Evolutionary conservation across 2,797 vertebrate genomes (phyloP), one percentile per base, ranked within the genome.

Genomic region (Pseudomugil tenellus): DNA sequence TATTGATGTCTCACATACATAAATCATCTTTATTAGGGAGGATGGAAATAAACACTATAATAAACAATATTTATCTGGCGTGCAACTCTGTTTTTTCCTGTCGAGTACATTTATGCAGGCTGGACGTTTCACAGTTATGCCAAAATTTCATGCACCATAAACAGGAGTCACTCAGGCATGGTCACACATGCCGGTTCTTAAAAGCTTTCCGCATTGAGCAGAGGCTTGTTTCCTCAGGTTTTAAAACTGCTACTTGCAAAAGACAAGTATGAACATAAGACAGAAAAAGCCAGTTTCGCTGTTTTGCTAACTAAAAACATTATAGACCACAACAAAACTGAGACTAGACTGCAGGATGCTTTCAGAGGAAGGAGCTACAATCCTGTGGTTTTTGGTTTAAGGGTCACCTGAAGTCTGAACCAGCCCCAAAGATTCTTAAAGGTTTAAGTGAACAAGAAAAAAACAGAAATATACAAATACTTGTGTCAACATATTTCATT

Each of bases 321-420:
- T 21, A 25, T n/a, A 32, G 25, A 2, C 72, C 28, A 34, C 46
- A 46, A 3, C 74, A 59, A n/a, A 31, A 25, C 59, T 21, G 57
- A 43, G 31, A 7, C 53, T 54, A 70, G 67, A 58, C 8, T 7
- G 2, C 13, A 49, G 49, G 29, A 48, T 67, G 48, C 35, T 66
- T 60, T 72, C 4, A 57, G 66, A 59, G 41, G 25, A 70, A 63
- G 6, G 17, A 63, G 37, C 60, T 63, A 60, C 37, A 66, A 46
- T n/a, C 34, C 34, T 60, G 63, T 41, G 34, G 39, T 23, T 69
- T 65, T 13, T 52, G 2, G 62, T 26, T 53, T 28, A 2, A 6
- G 41, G 26, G 34, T 3, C 8, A 39, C 16, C 37, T 51, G 55
- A 77, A 67, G 43, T 63, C 35, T 69, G 41, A 66, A 53, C 51